Percentiles rank a stretch among this genome's conserved stretches.
These are phyloP conservation scores for Lasaia peninsularis DNA, from an alignment of 1,140 invertebrate species.

Conservation along the genomic window DNA sequence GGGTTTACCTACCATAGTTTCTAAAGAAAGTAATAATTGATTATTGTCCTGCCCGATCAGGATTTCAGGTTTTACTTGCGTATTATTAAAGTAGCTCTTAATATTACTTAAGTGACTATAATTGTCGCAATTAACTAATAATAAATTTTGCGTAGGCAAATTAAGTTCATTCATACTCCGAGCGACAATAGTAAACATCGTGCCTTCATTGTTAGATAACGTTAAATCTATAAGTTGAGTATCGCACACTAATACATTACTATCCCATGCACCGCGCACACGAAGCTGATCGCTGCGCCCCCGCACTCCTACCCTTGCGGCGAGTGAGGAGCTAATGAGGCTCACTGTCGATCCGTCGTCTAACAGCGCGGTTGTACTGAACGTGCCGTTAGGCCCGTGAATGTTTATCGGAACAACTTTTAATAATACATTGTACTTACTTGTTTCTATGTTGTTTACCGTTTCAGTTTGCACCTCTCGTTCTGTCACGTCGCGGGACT, in stretches of 20 bases:
- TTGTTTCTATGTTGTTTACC: too few relatives aligned
- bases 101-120: neutral
- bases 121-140: constrained; percentile 12
- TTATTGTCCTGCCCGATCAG: constrained; percentile 37
- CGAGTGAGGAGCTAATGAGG: constrained; percentile 20
- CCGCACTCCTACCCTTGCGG: constrained; percentile 3
- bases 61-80: constrained; percentile 24
- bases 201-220: constrained; percentile 11
- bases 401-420: constrained; percentile 26
- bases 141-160: constrained; percentile 25
- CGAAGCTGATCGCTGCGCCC: constrained; percentile 16
- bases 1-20: constrained; percentile 19
- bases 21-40: constrained; percentile 26
- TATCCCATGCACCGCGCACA: constrained; percentile 22
- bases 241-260: constrained; percentile 18
- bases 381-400: constrained; percentile 25
- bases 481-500: too few relatives aligned
- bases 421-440: constrained; percentile 6
- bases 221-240: constrained; percentile 5
- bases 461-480: too few relatives aligned
- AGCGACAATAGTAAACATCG: constrained; percentile 3
- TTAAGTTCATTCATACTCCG: constrained; percentile 14
- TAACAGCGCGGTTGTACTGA: constrained; percentile 19
- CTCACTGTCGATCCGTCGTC: constrained; percentile 29
- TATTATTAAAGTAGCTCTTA: neutral